Evolutionary conservation across 2,888 invertebrate genomes (phyloP).

Genomic region (Drosophila melanosoma): DNA sequence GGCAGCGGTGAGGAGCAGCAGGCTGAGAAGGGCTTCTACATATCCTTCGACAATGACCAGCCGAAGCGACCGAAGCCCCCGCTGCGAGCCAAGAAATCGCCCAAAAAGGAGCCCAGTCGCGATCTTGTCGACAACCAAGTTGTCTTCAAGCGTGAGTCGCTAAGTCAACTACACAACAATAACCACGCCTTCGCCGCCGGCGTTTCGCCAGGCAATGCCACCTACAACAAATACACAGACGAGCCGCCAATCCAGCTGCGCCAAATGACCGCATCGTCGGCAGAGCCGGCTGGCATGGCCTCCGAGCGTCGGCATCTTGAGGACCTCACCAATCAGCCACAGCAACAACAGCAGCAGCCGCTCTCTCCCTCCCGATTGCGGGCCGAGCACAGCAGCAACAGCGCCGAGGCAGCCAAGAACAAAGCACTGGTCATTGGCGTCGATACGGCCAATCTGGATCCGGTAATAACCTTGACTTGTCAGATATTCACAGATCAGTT

Average conservation of each 20-base stretch:
- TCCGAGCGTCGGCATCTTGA: slow-evolving; percentile 79
- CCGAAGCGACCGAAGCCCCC: slow-evolving; percentile 96
- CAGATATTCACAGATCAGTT: not conserved
- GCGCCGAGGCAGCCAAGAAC: slow-evolving; percentile 84
- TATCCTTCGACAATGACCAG: slow-evolving; percentile 95
- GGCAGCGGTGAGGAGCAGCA: slow-evolving; percentile 85
- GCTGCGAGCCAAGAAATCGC: slow-evolving; percentile 91
- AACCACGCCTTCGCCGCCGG: slow-evolving; percentile 77
- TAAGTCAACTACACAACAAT: slow-evolving; percentile 85
- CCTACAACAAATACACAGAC: slow-evolving; percentile 84
- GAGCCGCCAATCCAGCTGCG: slow-evolving; percentile 82
- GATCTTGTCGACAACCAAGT: slow-evolving; percentile 81
- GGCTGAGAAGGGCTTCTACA: slow-evolving; percentile 95
- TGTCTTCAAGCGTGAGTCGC: slow-evolving; percentile 78
- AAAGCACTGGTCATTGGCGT: slow-evolving; percentile 89
- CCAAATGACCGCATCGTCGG: slow-evolving; percentile 67
- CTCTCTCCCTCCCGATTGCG: slow-evolving; percentile 74
- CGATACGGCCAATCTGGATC: slow-evolving; percentile 88
- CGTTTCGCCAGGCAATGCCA: slow-evolving; percentile 71
- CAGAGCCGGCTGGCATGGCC: slow-evolving; percentile 40
- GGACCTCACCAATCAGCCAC: slow-evolving; percentile 79
- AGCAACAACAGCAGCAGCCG: slow-evolving; percentile 51
- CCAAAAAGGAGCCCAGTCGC: slow-evolving; percentile 89
- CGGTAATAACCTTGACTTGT: slow-evolving; percentile 85
- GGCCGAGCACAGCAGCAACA: slow-evolving; percentile 72